Evolutionary conservation across 2,888 invertebrate genomes (phyloP), one percentile per base, ranked within the genome.

Genomic region (Caenorhabditis uteleia): DNA sequence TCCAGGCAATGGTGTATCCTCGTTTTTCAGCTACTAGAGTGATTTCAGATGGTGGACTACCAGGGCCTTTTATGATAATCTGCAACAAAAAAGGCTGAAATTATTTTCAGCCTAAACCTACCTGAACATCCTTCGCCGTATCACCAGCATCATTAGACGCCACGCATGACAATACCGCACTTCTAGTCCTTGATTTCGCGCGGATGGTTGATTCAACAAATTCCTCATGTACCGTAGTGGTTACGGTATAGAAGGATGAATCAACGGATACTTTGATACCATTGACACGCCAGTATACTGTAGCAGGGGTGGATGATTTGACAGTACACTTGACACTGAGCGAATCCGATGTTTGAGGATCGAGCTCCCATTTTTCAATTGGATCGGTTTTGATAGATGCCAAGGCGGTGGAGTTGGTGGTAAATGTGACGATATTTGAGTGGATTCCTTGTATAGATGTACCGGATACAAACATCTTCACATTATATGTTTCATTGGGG

Each of bases 11-110:
- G 2, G 56, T 74, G 38, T 67, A 70, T 34, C 67, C 60, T 18
- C 46, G 36, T 27, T 57, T 58, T 18, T 71, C 71, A 12, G 69
- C 61, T 5, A 56, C 56, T 31, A 74, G 29, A 5, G 58, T 70
- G 25, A 74, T 72, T 31, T 66, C 59, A 10, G 70, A 66, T 8
- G 74, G 74, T 3, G 71, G 70, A 50, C 68, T 72, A 18, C 74
- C 74, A 1, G 74, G 74, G 7, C 74, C 74, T 42, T 58, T 60
- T 46, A 68, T 62, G 10, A 49, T 44, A 0, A 66, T 49, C 50
- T 57, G 25, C 4, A 42, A 34, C 25, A 25, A 3, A 1, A 10
- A 3, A n/a, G 21, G 21, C 18, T 33, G 20, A 16, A 38, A 21
- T 36, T 43, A 10, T n/a, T 8, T n/a, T 5, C 14, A 20, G 8